phyloP scores from a whole-genome alignment of 2,888 invertebrate species.

The Magallana nippona region DNA sequence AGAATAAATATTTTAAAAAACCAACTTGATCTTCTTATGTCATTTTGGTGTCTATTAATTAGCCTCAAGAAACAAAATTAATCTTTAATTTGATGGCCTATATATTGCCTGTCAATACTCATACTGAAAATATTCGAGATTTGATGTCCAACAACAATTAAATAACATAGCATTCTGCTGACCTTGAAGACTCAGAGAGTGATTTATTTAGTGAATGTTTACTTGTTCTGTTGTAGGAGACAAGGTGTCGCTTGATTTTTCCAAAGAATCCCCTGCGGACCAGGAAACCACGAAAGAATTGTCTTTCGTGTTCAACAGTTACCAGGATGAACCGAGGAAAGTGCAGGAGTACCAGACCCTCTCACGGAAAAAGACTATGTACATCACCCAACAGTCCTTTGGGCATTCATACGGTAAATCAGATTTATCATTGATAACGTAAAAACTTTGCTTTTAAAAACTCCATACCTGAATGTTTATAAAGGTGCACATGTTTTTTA shows the following conservation, averaged over 20 bases:
- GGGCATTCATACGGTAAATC: conserved; percentile 31
- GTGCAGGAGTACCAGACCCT: conserved; percentile 13
- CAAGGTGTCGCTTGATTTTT: conserved; percentile 29
- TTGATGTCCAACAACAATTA: too few species aligned
- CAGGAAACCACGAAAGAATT: conserved; percentile 15
- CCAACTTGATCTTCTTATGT: too few species aligned
- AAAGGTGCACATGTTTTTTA: too few species aligned
- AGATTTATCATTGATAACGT: not conserved
- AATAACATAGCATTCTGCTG: too few species aligned
- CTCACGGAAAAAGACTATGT: conserved; percentile 8
- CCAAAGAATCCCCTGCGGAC: conserved; percentile 3
- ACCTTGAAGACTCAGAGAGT: not conserved
- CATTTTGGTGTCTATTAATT: too few species aligned
- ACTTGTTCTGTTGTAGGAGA: conserved; percentile 12
- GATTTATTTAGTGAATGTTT: not conserved
- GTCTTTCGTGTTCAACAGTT: not conserved
- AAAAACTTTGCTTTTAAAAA: too few species aligned
- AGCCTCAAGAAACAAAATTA: too few species aligned
- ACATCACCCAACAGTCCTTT: conserved; percentile 11
- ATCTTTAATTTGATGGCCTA: too few species aligned
- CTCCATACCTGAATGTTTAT: too few species aligned
- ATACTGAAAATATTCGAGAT: not conserved
- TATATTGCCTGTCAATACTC: not conserved
- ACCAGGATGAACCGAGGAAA: conserved; percentile 22
- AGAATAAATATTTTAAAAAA: too few species aligned